phyloP scores from a whole-genome alignment of 2,797 vertebrate genomes.

The Heterohyrax brucei region DNA sequence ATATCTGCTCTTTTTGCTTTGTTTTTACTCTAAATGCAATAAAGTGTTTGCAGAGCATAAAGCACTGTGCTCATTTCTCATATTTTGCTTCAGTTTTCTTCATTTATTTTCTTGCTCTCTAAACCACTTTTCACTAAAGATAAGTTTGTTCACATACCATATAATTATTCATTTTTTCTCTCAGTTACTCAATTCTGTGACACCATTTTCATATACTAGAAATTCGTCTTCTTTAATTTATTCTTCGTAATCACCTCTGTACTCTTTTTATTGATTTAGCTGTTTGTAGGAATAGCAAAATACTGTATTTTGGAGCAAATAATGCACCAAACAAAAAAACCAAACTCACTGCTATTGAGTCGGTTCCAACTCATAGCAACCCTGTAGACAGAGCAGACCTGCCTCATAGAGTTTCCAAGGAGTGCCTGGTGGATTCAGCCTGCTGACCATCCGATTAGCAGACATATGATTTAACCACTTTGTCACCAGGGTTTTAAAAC shows the following conservation, averaged over 20 bases:
- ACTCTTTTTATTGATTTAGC: background rate
- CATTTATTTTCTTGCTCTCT: background rate
- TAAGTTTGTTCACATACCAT: slow-evolving; percentile 47
- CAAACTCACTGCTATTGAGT: too few relatives aligned
- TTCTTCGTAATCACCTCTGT: slow-evolving; percentile 27
- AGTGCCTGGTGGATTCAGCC: too few relatives aligned
- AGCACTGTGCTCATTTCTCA: slow-evolving; percentile 67
- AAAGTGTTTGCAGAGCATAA: slow-evolving; percentile 68
- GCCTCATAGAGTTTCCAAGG: too few relatives aligned
- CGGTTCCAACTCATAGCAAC: too few relatives aligned
- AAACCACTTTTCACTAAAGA: slow-evolving; percentile 43
- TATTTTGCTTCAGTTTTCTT: slow-evolving; percentile 45
- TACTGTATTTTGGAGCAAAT: too few relatives aligned
- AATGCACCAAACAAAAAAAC: too few relatives aligned
- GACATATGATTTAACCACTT: too few relatives aligned
- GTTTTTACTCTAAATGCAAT: slow-evolving; percentile 38
- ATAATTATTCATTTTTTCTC: slow-evolving; percentile 34
- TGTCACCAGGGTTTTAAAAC: too few relatives aligned
- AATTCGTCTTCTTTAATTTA: slow-evolving; percentile 46
- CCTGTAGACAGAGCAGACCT: too few relatives aligned
- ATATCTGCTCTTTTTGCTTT: background rate
- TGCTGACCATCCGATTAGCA: too few relatives aligned
- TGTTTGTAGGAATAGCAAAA: slow-evolving; percentile 1
- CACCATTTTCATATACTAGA: slow-evolving; percentile 46
- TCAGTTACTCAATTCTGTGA: slow-evolving; percentile 2